Base-by-base conservation (phyloP, 2,797 vertebrate genomes). In the Nothura maculosa region DNA sequence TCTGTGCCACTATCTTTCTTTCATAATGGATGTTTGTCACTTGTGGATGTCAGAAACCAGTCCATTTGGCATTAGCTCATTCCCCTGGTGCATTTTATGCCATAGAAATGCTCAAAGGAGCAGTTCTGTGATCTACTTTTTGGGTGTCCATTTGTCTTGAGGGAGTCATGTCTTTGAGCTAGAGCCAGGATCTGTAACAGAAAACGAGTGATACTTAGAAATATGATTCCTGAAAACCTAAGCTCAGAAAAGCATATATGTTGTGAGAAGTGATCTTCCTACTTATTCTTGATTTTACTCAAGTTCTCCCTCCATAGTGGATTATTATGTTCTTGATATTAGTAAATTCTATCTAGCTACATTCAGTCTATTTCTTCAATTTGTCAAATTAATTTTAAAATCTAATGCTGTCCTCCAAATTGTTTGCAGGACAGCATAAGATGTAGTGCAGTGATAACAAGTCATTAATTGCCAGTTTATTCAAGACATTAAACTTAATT, bases 401-500 rank as follows among this genome's bases (percentile, higher is more conserved):
- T 90, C 85, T 88, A 91, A 52, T 73, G 0, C 66, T 88, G 50
- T 70, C 77, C 70, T 92, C 67, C 27, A 42, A 88, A 61, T 86
- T 2, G 2, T 32, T 90, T 45, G 62, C 55, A 91, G 85, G 76
- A 57, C 47, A 75, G 6, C 64, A 34, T 85, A 50, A 89, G 79
- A 87, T 70, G 47, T 81, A 81, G 70, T 68, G 16, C 25, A 62
- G 61, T 79, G 67, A 92, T 73, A 87, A 87, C 89, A 89, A 92
- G 60, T 84, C n/a, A 60, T 89, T 94, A 83, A 92, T 94, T 89
- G 89, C 54, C 47, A 78, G 58, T 92, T 93, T 93, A 78, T 89
- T 87, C 54, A 69, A 87, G 88, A 81, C 79, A 89, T 92, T 89
- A 87, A 85, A 38, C 27, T 25, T 69, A 83, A 14, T 93, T 63